Percentiles rank a stretch among this genome's conserved stretches.
Evolutionary conservation across 1,140 invertebrate genomes (phyloP).

Genomic region (Drosophila murphyi): DNA sequence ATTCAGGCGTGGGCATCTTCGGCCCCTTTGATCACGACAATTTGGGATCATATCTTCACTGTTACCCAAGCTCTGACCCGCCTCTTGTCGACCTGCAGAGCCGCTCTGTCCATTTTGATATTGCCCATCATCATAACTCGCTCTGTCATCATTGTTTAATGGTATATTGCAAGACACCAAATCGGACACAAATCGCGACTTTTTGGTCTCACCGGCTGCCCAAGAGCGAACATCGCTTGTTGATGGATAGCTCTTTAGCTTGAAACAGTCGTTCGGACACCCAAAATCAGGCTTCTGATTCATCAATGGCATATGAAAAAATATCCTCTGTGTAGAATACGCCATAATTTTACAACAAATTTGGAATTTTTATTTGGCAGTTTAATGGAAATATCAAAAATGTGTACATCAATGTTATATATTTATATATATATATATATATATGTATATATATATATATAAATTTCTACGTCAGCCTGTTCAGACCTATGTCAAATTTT

Average conservation of each 20-base stretch:
- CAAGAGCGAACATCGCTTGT: constrained; percentile 70
- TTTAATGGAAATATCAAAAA: not conserved
- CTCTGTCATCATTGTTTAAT: not conserved
- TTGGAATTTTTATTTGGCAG: not conserved
- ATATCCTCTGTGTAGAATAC: constrained; percentile 74
- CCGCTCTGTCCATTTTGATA: not conserved
- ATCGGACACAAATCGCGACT: constrained; percentile 69
- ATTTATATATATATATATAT: too few species aligned
- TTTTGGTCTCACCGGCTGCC: constrained; percentile 59
- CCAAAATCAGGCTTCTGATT: constrained; percentile 53
- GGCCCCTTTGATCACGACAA: too few species aligned
- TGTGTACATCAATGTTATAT: too few species aligned
- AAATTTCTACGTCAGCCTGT: too few species aligned
- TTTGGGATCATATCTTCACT: too few species aligned
- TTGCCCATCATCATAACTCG: not conserved
- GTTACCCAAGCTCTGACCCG: too few species aligned
- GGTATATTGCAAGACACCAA: constrained; percentile 64
- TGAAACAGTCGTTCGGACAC: constrained; percentile 61
- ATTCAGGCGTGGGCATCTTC: too few species aligned
- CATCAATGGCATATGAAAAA: constrained; percentile 72
- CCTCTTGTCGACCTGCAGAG: too few species aligned
- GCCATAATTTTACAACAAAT: constrained; percentile 60
- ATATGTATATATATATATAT: too few species aligned
- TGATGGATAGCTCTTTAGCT: constrained; percentile 70
- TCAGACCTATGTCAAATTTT: too few species aligned